These are phyloP conservation scores for Spheniscus mendiculus DNA, from an alignment of 2,113 vertebrate genomes.

Conservation along the genomic window DNA sequence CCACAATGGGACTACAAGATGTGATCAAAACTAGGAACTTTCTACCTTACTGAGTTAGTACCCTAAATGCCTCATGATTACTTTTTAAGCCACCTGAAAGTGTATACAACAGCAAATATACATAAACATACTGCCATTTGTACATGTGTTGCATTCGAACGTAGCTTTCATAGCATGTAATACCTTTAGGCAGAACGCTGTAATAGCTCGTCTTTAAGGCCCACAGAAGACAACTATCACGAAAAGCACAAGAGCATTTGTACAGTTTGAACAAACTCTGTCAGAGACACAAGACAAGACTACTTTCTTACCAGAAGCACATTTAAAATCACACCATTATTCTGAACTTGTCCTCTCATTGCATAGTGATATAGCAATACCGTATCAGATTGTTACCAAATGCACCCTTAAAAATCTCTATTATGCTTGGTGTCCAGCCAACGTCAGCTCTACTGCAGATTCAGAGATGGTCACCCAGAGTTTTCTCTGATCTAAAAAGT, in stretches of 20 bases:
- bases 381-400: neutral
- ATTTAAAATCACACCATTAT: neutral
- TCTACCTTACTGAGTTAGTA: neutral
- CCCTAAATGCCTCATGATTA: neutral
- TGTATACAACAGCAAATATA: neutral
- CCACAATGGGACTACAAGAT: neutral
- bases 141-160: neutral
- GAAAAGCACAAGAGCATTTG: neutral
- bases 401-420: neutral
- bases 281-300: neutral
- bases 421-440: neutral
- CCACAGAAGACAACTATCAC: neutral
- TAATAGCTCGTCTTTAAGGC: neutral
- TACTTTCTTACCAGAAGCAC: neutral
- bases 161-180: neutral
- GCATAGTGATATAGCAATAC: neutral
- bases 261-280: neutral
- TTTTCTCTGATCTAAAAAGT: neutral
- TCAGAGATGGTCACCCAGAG: neutral
- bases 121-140: neutral
- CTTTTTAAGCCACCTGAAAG: neutral
- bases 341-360: slow-evolving; percentile 14
- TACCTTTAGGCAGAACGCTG: neutral
- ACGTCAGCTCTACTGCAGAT: neutral
- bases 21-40: neutral